A percentile compares a stretch with the other conserved stretches of the same genome.
Conservation (phyloP, 2,113 vertebrate species). For the Camelus dromedarius region DNA sequence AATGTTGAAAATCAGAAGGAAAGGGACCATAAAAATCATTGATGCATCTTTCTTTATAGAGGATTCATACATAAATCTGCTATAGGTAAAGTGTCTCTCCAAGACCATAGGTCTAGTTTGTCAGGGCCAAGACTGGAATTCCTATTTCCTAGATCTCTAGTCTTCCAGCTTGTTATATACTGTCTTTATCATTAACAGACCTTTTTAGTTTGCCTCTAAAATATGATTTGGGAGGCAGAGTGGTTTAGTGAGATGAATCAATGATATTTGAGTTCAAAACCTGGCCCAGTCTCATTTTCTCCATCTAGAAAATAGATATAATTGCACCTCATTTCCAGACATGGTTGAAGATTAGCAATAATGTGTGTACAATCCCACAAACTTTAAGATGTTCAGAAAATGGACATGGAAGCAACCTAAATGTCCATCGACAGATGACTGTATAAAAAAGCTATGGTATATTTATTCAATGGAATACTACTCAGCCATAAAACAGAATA, state of each 20-base stretch:
- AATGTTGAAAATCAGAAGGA: constrained; percentile 8
- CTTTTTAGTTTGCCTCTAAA: not conserved
- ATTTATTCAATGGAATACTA: too few species aligned
- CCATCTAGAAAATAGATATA: constrained; percentile 14
- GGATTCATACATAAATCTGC: not conserved
- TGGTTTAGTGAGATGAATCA: not conserved
- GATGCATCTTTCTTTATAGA: not conserved
- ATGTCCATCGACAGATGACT: too few species aligned
- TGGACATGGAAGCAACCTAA: too few species aligned
- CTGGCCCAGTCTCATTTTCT: constrained; percentile 15
- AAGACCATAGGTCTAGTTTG: not conserved
- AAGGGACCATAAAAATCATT: not conserved
- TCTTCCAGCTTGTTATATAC: not conserved
- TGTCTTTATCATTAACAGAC: not conserved
- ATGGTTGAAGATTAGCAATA: not conserved
- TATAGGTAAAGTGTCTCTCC: not conserved
- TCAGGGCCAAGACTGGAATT: not conserved
- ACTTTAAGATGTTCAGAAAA: not conserved
- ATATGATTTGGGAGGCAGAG: not conserved
- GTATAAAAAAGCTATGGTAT: too few species aligned
- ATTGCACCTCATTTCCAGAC: not conserved
- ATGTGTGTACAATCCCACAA: not conserved
- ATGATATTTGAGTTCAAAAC: not conserved
- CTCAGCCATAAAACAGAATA: too few species aligned
- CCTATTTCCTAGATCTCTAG: not conserved